Evolutionary conservation across 2,113 vertebrate species (phyloP).

Genomic region (Ceuthmochares aereus): DNA sequence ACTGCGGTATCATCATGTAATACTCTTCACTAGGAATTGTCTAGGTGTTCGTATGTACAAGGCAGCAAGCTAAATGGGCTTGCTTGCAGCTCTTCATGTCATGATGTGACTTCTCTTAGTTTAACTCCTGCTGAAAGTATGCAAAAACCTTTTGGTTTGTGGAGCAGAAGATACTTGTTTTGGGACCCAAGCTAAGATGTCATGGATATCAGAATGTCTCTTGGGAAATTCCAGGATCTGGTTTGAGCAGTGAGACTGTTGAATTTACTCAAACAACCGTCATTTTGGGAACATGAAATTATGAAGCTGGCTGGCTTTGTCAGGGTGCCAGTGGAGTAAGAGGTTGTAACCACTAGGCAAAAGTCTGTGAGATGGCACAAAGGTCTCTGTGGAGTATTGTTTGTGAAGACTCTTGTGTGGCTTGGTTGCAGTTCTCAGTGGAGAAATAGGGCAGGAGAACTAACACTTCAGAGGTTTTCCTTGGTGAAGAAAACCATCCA

Average conservation of each 20-base stretch:
- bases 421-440: neutral
- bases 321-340: neutral
- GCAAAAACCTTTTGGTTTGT: neutral
- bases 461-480: neutral
- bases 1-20: neutral
- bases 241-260: neutral
- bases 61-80: neutral
- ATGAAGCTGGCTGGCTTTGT: neutral
- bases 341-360: neutral
- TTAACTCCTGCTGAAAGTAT: neutral
- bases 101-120: accelerated
- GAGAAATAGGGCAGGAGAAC: neutral
- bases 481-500: neutral
- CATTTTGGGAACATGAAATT: neutral
- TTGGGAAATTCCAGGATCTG: neutral
- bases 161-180: neutral
- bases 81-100: neutral
- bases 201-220: neutral
- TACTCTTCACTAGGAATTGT: neutral
- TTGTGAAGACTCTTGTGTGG: neutral
- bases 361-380: neutral
- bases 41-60: neutral
- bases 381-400: neutral
- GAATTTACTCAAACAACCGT: neutral
- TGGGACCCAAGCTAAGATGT: neutral